Base-by-base conservation (phyloP, 2,113 vertebrate species). In the Petrocephalus microphthalmus region DNA sequence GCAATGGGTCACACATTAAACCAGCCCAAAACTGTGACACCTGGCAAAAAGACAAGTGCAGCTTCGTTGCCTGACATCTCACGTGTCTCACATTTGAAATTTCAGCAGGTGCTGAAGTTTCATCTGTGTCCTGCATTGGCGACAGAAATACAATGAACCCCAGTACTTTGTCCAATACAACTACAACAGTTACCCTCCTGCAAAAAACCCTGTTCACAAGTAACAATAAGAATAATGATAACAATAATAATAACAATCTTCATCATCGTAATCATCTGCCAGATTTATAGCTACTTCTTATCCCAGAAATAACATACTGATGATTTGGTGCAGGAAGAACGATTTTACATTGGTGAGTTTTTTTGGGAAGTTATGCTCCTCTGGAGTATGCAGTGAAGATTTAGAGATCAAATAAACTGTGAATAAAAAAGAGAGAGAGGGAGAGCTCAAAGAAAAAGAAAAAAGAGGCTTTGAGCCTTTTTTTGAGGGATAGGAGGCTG, bases 381-480 rank as follows among this genome's bases (percentile, higher is more conserved):
- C 56, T 29, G 81, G 22, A 88, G 54, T 60, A 57, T 88, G 10
- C 25, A 22, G 45, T 49, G 54, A 47, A 84, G 87, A 88, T 88
- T 60, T 88, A 84, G n/a, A 88, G 87, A 88, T 88, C 87, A 88
- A 88, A 88, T 53, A 49, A 13, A 84, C 45, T 3, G 3, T 51
- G 47, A 84, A 20, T 49, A 17, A 49, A 83, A 83, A 13, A 84
- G n/a, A 84, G 47, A 3, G 10, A 54, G 51, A 53, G 25, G 1
- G 19, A 53, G 17, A 86, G 7, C 51, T 74, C 37, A 10, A 85
- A 74, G 52, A 49, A 83, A 88, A 33, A n/a, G n/a, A 22, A 88
- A 85, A 74, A 67, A 42, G 45, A 85, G 19, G 83, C 64, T 85
- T 74, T 89, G 83, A 84, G 83, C 47, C 37, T 78, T 78, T 74